phyloP scores from a whole-genome alignment of 2,797 vertebrate species.

The Enteromius mattozi region DNA sequence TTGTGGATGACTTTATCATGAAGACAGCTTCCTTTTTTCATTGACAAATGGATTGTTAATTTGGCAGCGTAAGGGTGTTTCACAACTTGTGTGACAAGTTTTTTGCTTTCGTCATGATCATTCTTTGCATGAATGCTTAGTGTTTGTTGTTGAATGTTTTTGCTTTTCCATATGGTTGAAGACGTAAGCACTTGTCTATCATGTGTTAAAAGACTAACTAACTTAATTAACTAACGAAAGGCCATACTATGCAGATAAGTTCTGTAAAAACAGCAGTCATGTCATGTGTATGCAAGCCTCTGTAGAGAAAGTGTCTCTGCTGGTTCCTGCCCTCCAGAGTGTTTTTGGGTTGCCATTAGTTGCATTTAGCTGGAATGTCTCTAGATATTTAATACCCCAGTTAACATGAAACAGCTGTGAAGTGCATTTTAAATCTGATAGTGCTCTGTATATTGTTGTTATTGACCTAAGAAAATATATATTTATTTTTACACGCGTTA shows the following conservation, averaged over 20 bases:
- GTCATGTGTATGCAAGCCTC: neutral
- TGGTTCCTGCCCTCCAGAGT: constrained; percentile 7
- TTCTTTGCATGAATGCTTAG: neutral
- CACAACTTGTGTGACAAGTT: constrained; percentile 31
- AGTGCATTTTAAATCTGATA: constrained; percentile 13
- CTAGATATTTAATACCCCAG: constrained; percentile 35
- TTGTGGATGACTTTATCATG: constrained; percentile 23
- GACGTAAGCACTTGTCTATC: neutral
- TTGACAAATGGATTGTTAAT: constrained; percentile 25
- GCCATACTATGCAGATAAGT: neutral
- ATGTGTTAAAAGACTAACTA: neutral
- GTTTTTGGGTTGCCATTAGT: constrained; percentile 27
- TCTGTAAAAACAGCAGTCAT: neutral
- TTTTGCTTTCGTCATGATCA: neutral
- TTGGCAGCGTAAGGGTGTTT: constrained; percentile 10
- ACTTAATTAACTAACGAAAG: neutral
- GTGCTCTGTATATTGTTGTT: neutral
- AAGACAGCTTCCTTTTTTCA: constrained; percentile 25
- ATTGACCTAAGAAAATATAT: no score
- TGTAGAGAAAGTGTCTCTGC: neutral
- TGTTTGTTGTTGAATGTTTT: neutral
- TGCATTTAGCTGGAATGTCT: constrained; percentile 17
- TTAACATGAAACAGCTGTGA: constrained; percentile 42
- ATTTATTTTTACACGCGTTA: no score
- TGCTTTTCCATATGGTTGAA: neutral